Conservation (phyloP, 2,797 vertebrate species). For the Bryconaethiops microstoma region DNA sequence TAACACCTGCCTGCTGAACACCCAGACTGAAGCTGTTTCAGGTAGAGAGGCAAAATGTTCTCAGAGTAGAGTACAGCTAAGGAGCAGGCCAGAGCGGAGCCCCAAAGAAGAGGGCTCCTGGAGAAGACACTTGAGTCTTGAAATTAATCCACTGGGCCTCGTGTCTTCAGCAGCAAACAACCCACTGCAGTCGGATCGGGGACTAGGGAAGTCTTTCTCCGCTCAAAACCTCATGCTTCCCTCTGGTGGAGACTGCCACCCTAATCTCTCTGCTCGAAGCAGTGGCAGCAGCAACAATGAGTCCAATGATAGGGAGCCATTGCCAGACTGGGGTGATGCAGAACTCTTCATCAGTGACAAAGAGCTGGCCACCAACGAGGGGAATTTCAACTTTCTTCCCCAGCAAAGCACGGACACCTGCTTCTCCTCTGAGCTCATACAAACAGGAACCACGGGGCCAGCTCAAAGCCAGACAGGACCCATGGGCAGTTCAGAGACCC, state of each 20-base stretch:
- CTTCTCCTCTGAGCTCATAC: conserved; percentile 83
- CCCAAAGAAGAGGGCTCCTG: conserved; percentile 84
- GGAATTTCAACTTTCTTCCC: conserved; percentile 80
- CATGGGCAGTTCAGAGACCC: conserved; percentile 81
- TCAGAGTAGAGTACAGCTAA: conserved; percentile 56
- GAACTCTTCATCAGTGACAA: conserved; percentile 84
- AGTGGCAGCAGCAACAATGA: conserved; percentile 78
- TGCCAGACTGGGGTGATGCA: conserved; percentile 86
- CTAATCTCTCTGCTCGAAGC: conserved; percentile 65
- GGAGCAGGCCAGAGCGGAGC: conserved; percentile 66
- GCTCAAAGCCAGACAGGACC: conserved; percentile 75
- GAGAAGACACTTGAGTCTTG: conserved; percentile 90
- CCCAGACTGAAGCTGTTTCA: conserved; percentile 28
- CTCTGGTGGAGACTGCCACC: conserved; percentile 70
- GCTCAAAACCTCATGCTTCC: conserved; percentile 91
- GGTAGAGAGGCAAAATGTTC: too few species aligned
- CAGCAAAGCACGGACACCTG: conserved; percentile 74
- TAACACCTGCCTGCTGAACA: conserved; percentile 64
- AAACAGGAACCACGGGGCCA: conserved; percentile 84
- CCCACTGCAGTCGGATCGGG: conserved; percentile 72
- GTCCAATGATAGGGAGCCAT: conserved; percentile 62
- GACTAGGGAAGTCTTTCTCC: conserved; percentile 89
- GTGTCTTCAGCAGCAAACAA: conserved; percentile 59
- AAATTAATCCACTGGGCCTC: conserved; percentile 79
- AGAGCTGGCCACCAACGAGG: conserved; percentile 74